Evolutionary conservation across 2,797 vertebrate genomes (phyloP).

Genomic region (Harpagifer antarcticus): DNA sequence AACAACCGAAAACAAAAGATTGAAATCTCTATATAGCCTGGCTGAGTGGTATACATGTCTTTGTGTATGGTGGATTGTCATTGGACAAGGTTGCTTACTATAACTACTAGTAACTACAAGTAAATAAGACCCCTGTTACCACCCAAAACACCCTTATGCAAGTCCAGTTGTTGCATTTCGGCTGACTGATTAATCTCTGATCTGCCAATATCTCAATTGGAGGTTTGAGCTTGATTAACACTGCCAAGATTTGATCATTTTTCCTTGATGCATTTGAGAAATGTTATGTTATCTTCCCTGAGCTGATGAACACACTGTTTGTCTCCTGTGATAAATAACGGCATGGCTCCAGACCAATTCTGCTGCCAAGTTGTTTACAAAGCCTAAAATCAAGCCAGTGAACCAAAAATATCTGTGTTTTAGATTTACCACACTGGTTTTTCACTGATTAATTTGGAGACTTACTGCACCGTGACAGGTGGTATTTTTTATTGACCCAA

Average conservation of each 20-base stretch:
- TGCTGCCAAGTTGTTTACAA: constrained; percentile 59
- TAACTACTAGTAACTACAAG: not conserved
- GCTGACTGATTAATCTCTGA: constrained; percentile 5
- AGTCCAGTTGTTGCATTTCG: not conserved
- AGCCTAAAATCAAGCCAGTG: constrained; percentile 43
- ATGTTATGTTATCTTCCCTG: constrained; percentile 35
- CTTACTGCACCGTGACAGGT: constrained; percentile 29
- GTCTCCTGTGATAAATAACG: constrained; percentile 52
- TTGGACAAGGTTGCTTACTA: not conserved
- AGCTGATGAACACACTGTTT: constrained; percentile 51
- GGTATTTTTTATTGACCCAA: constrained; percentile 37
- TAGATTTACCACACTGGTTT: constrained; percentile 41
- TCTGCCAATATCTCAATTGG: constrained; percentile 1
- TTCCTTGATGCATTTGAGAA: constrained; percentile 5
- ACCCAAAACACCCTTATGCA: not conserved
- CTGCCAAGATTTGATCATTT: constrained; percentile 16
- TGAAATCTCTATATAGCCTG: constrained; percentile 7
- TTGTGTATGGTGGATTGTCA: not conserved
- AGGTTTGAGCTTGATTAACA: constrained; percentile 15
- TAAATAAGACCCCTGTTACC: not conserved
- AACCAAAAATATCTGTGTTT: constrained; percentile 42
- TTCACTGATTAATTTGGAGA: constrained; percentile 35
- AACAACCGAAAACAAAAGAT: constrained; percentile 23
- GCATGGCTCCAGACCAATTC: constrained; percentile 43
- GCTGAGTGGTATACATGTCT: constrained; percentile 13